Evolutionary conservation across 2,888 invertebrate species (phyloP).

Genomic region (Nemotelus nigrinus): DNA sequence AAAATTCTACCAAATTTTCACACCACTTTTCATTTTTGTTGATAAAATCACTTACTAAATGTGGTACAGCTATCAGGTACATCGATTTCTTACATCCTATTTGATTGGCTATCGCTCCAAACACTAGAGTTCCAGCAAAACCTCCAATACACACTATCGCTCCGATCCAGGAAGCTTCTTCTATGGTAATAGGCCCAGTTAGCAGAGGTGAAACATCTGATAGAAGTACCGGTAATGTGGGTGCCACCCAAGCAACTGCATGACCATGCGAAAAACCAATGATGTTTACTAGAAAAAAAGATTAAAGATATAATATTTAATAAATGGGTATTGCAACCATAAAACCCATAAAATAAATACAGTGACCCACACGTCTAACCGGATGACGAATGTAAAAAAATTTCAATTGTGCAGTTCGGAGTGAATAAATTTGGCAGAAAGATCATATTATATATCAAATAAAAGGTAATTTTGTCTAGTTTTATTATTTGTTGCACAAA

Average conservation of each 20-base stretch:
- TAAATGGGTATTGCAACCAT: not conserved
- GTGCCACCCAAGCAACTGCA: constrained; percentile 59
- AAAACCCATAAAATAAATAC: not conserved
- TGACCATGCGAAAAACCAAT: constrained; percentile 37
- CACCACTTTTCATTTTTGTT: too few relatives aligned
- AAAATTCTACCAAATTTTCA: too few relatives aligned
- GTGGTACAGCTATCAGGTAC: constrained; percentile 59
- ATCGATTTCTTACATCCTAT: constrained; percentile 60
- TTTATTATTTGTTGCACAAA: too few relatives aligned
- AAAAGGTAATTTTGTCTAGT: too few relatives aligned
- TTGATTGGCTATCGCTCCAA: constrained; percentile 57
- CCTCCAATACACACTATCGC: constrained; percentile 59
- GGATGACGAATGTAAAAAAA: too few relatives aligned
- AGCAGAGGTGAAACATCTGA: constrained; percentile 50
- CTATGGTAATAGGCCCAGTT: constrained; percentile 52
- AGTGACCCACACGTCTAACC: too few relatives aligned
- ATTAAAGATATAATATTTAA: not conserved
- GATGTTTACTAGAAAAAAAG: constrained; percentile 30
- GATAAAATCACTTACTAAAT: constrained; percentile 56
- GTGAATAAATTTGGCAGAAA: too few relatives aligned
- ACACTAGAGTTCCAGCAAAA: constrained; percentile 58
- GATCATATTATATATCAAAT: too few relatives aligned
- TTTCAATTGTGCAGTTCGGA: too few relatives aligned
- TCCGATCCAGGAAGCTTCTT: constrained; percentile 62
- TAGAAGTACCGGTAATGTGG: constrained; percentile 58